Evolutionary conservation across 2,113 vertebrate genomes (phyloP), one percentile per base, ranked within the genome.

Genomic region (Calypte anna): DNA sequence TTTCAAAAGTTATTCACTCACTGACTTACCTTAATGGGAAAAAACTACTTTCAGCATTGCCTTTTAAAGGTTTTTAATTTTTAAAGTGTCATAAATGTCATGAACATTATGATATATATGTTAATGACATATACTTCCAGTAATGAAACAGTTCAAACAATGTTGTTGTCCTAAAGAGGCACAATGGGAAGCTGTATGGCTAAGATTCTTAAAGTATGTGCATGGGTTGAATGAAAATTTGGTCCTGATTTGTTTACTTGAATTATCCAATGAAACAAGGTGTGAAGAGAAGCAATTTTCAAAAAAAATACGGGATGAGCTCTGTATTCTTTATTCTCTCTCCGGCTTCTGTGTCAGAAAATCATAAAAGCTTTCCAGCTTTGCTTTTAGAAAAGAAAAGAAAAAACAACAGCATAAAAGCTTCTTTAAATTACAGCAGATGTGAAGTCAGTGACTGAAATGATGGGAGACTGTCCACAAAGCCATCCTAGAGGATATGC

Each of bases 401-500:
- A 12, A 11, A 5, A 59, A 59, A 57, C 17, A n/a, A 12, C 12
- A 6, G 2, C 33, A 77, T 11, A 67, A 91, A 57, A 74, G 55
- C 24, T 72, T 54, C 27, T 93, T 66, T 57, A 58, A 62, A 63
- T 70, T 58, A 44, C 27, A 74, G 27, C 24, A 62, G 62, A 50
- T 79, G 44, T 31, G 67, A 68, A 79, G 31, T 15, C 28, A 68
- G 57, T 44, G 53, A 64, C 27, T 78, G 77, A 64, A 86, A 44
- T 28, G n/a, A 73, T 9, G 54, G 51, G 30, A 31, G 1, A 7
- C 62, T 76, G 72, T 62, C 67, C 72, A 81, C 3, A 5, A 3
- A 2, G 3, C 55, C 0, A 0, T 51, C 70, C 76, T 33, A 54
- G 15, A 55, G 58, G 68, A 80, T 0, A 0, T 20, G 57, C 59